phyloP scores from a whole-genome alignment of 2,797 vertebrate species.

The Parauchenoglanis punctatus region DNA sequence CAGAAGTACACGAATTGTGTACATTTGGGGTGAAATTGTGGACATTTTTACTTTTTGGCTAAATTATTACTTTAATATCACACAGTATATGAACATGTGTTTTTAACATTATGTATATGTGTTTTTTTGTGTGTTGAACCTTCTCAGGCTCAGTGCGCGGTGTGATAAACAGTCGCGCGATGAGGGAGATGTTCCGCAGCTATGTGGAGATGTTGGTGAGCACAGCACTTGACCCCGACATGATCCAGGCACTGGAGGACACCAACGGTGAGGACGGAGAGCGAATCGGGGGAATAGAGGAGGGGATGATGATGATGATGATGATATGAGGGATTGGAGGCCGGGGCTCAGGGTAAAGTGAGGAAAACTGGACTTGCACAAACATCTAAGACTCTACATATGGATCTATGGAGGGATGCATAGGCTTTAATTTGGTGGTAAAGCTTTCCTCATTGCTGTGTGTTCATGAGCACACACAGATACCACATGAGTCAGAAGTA shows the following conservation, averaged over 20 bases:
- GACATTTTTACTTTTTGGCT: not conserved
- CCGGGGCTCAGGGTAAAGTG: not conserved
- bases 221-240: conserved; percentile 91
- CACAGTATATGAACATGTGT: conserved; percentile 6
- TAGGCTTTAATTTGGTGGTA: not conserved
- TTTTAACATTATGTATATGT: conserved; percentile 3
- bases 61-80: not conserved
- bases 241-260: conserved; percentile 94
- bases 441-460: not conserved
- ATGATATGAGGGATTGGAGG: not conserved
- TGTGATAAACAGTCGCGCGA: conserved; percentile 86
- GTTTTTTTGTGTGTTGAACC: conserved; percentile 1
- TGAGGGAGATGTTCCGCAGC: conserved; percentile 94
- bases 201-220: conserved; percentile 95
- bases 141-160: conserved; percentile 74
- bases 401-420: not conserved
- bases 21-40: not conserved
- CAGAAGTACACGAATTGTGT: not conserved
- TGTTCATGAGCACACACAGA: not conserved
- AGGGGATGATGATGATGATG: not conserved
- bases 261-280: conserved; percentile 80
- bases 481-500: not conserved
- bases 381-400: not conserved
- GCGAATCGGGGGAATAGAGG: not conserved
- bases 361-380: not conserved